Base-by-base conservation (phyloP, 2,797 vertebrate species). In the Smutsia gigantea region DNA sequence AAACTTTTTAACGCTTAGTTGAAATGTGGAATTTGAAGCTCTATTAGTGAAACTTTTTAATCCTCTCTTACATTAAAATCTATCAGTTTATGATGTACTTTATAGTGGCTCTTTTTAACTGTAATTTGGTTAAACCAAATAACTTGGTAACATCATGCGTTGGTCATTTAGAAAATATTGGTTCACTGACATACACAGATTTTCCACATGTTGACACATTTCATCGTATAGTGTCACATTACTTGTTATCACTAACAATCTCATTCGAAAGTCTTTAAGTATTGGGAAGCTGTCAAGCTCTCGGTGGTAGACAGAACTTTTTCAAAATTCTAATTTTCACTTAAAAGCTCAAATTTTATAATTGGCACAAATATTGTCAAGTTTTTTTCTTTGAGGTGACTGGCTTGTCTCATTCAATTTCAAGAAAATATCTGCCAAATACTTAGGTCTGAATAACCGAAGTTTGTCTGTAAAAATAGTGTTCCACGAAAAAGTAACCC, bases 341-440 rank as follows among this genome's bases (percentile, higher is more conserved):
- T 90, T 97, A 92, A 95, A 95, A 97, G 66, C 75, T 97, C 72
- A 88, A 78, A 96, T 95, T 97, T 95, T 96, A 88, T 97, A 95
- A 95, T 74, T 97, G 94, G 92, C 87, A 93, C 93, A 96, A 93
- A 97, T 68, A 95, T 83, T 90, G 66, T 95, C 96, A 96, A 85
- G 68, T 37, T 79, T 90, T 90, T 95, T 94, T 81, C 95, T 97
- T 97, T 93, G 75, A 97, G 64, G 61, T 96, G 69, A 94, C 96
- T 85, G 81, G 75, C 66, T 95, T 34, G 51, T 39, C 90, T 96
- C 57, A 90, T 95, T 95, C 79, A 72, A 77, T 96, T 95, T 95
- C 77, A 69, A 89, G 82, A 97, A 97, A 92, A 79, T 72, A 66
- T 69, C 87, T 95, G 87, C 90, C 92, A 93, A 23, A 87, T 66